A percentile compares a stretch with the other conserved stretches of the same genome.
phyloP scores from a whole-genome alignment of 30 jellyfish, hydroid and myxozoan species.

The Aurelia aurita region DNA sequence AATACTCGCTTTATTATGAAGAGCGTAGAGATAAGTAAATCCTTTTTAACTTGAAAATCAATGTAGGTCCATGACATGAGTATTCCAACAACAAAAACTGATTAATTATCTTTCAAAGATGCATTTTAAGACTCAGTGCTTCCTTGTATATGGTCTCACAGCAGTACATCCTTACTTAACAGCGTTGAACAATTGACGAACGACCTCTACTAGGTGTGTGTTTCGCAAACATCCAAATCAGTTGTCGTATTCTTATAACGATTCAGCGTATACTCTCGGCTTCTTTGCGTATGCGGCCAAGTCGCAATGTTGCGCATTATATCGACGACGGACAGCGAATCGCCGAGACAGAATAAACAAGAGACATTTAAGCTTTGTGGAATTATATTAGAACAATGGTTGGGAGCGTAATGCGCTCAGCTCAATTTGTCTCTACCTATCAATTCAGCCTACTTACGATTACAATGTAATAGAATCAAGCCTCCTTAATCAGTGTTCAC shows the following conservation, averaged over 20 bases:
- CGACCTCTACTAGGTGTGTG: background rate
- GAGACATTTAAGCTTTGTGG: constrained; percentile 75
- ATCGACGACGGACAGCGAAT: constrained; percentile 26
- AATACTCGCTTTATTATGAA: background rate
- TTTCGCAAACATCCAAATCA: constrained; percentile 26
- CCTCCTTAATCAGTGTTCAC: constrained; percentile 43
- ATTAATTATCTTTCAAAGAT: constrained; percentile 30
- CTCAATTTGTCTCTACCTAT: constrained; percentile 78
- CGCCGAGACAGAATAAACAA: constrained; percentile 73
- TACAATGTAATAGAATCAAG: constrained; percentile 36
- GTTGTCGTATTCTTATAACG: background rate
- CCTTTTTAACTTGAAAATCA: constrained; percentile 37
- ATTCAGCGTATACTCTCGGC: no score
- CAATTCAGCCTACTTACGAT: constrained; percentile 60
- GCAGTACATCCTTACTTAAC: constrained; percentile 30
- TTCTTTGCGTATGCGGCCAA: no score
- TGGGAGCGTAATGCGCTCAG: constrained; percentile 72
- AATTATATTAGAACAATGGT: constrained; percentile 63
- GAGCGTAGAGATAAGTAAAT: constrained; percentile 3
- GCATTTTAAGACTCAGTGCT: constrained; percentile 41
- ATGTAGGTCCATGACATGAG: constrained; percentile 31
- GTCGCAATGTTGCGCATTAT: constrained; percentile 34
- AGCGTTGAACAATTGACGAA: constrained; percentile 27
- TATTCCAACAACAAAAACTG: constrained; percentile 31
- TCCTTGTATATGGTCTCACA: constrained; percentile 16